phyloP scores from a whole-genome alignment of 2,888 invertebrate species.

The Lochmaea crataegi region DNA sequence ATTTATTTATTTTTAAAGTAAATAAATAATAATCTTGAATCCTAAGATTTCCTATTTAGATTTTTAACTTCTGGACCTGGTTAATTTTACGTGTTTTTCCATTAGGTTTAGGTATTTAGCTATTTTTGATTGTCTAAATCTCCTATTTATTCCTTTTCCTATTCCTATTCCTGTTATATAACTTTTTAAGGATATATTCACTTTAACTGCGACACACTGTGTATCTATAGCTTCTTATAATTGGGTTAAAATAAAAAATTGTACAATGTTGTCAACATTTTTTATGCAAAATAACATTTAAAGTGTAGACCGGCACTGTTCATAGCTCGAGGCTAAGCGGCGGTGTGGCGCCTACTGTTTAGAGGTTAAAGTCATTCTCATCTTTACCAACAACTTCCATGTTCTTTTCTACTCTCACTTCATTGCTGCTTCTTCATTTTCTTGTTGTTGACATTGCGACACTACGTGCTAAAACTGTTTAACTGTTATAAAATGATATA shows the following conservation, averaged over 20 bases:
- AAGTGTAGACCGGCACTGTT: conserved; percentile 15
- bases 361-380: conserved; percentile 58
- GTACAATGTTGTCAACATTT: conserved; percentile 10
- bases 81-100: too few species aligned
- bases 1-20: too few species aligned
- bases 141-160: too few species aligned
- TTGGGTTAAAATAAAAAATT: not conserved
- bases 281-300: conserved; percentile 10
- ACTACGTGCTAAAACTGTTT: conserved; percentile 24
- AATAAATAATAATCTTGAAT: too few species aligned
- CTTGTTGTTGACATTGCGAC: conserved; percentile 48
- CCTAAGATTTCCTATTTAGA: too few species aligned
- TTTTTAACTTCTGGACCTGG: too few species aligned
- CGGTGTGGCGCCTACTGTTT: conserved; percentile 61
- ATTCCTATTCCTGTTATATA: too few species aligned
- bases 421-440: conserved; percentile 12
- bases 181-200: not conserved
- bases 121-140: too few species aligned
- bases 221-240: not conserved
- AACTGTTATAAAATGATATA: conserved; percentile 19
- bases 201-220: too few species aligned
- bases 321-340: conserved; percentile 56
- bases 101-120: too few species aligned
- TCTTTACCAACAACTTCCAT: conserved; percentile 38
- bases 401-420: conserved; percentile 41